Evolutionary conservation across 2,888 invertebrate genomes (phyloP), one percentile per base, ranked within the genome.

Genomic region (Sesamia inferens): DNA sequence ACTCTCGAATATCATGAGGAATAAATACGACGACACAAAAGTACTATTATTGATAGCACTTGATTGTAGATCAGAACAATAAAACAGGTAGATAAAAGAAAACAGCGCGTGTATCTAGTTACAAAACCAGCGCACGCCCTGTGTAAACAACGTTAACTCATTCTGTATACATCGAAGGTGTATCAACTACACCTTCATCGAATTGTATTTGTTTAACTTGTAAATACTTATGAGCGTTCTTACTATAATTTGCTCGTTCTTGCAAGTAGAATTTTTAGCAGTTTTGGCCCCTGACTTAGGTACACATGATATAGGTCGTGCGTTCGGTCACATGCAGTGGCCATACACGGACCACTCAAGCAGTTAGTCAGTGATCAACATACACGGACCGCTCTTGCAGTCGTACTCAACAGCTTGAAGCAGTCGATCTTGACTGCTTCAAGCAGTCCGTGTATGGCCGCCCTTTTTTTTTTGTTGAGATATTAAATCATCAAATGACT

Each of bases 81-180:
- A 71, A 31, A 72, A 51, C 24, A 63, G 48, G 31, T 31, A 57
- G 2, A 24, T 65, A 13, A 31, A 39, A 47, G 39, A 42, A 68
- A 51, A 48, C 65, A 3, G 54, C 48, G 39, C 39, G 11, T 24
- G 63, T 70, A 44, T 70, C 57, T 24, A 24, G 70, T 78, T 78
- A 72, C 62, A 51, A 11, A 71, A 66, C 66, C 22, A 57, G 24
- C 47, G 13, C 57, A 65, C 70, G 31, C 62, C 78, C 61, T 67
- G 24, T 19, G 48, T 63, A 47, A 66, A 78, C 72, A 78, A 63
- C 42, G 57, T n/a, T 71, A 77, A 71, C 62, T 78, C 58, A 48
- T 64, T 76, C 67, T 47, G 58, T 63, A 47, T 13, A 24, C 61
- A 24, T 47, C 39, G n/a, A 48, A 59, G 47, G 54, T 74, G n/a